phyloP scores from a whole-genome alignment of 2,113 vertebrate genomes.

The Astur gentilis region DNA sequence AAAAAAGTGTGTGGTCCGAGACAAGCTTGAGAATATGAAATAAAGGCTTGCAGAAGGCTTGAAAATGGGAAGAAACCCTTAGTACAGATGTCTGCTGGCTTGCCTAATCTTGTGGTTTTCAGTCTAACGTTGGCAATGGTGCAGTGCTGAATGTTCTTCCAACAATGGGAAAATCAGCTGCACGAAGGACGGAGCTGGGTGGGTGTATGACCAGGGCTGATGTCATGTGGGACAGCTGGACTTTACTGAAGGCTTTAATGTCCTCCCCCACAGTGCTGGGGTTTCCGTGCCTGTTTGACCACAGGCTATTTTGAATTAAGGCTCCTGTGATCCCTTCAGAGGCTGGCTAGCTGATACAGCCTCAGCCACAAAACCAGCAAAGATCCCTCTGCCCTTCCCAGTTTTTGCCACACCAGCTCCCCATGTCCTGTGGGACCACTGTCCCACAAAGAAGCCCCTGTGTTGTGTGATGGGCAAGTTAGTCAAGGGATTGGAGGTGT shows the following conservation, averaged over 20 bases:
- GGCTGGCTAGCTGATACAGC: background rate
- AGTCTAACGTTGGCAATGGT: fast-evolving
- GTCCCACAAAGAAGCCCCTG: background rate
- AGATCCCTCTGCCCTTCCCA: background rate
- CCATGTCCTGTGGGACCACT: background rate
- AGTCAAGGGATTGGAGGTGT: background rate
- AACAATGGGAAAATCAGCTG: background rate
- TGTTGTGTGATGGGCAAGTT: fast-evolving
- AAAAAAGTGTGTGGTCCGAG: fast-evolving
- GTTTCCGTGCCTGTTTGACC: fast-evolving
- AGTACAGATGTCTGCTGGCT: background rate
- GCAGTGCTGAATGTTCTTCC: background rate
- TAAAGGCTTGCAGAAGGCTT: background rate
- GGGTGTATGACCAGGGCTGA: background rate
- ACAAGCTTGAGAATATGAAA: background rate
- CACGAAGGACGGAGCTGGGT: background rate
- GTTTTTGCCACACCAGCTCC: fast-evolving
- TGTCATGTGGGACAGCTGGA: background rate
- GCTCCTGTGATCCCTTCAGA: background rate
- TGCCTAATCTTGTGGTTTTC: background rate
- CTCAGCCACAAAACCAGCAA: background rate
- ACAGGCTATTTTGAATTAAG: background rate
- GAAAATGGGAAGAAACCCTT: background rate
- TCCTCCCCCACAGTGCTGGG: background rate
- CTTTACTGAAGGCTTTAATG: background rate